Percentiles rank a stretch among this genome's conserved stretches.
These are phyloP conservation scores for Empis livida DNA, from an alignment of 2,888 invertebrate species.

Conservation along the genomic window DNA sequence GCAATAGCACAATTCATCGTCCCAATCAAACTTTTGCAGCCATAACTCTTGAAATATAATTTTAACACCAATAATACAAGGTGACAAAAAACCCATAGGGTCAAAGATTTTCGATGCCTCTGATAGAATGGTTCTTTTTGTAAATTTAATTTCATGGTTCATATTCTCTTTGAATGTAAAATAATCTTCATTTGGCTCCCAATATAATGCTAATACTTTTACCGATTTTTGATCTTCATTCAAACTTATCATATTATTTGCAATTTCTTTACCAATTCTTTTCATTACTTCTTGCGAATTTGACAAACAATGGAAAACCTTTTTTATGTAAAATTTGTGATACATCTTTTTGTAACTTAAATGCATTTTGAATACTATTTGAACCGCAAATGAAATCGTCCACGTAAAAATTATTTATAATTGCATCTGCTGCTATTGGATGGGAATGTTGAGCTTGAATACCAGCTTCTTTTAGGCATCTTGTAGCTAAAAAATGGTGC, in stretches of 20 bases:
- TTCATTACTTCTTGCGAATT: conserved; percentile 7
- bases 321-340: conserved; percentile 4
- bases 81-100: conserved; percentile 4
- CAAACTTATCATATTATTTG: not conserved
- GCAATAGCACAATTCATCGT: conserved; percentile 5
- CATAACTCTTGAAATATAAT: conserved; percentile 3
- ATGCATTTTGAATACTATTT: conserved; percentile 8
- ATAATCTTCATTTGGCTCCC: conserved; percentile 5
- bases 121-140: conserved; percentile 5
- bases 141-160: not conserved
- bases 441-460: conserved; percentile 3
- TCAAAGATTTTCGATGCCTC: conserved; percentile 5
- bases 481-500: conserved; percentile 15
- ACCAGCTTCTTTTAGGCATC: conserved; percentile 11
- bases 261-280: conserved; percentile 3
- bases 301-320: conserved; percentile 9
- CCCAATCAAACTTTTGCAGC: no score
- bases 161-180: conserved; percentile 2
- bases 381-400: conserved; percentile 14
- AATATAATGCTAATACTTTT: conserved; percentile 7
- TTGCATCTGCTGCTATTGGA: conserved; percentile 10
- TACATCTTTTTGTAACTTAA: conserved; percentile 8
- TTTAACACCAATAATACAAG: not conserved
- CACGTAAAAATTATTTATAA: conserved; percentile 12
- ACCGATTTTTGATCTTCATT: not conserved